Base-by-base conservation (phyloP, 2,888 invertebrate species). In the Drosophila paramelanica region DNA sequence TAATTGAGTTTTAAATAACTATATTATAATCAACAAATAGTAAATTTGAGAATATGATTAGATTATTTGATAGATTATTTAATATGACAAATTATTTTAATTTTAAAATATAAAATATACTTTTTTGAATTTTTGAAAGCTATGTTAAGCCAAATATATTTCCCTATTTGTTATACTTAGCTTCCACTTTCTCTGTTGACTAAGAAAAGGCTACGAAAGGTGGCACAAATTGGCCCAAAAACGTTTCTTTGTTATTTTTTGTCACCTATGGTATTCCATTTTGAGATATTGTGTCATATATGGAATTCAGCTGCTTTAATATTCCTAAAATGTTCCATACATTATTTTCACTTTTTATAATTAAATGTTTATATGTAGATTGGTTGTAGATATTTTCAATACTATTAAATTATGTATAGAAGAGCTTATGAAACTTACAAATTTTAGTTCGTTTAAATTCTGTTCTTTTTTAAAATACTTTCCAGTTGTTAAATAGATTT, bases 231-330 rank as follows among this genome's bases (percentile, higher is more conserved):
- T 27, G 27, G 47, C 33, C 33, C 8, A 60, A 49, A 38, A 14
- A 7, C 6, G 5, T n/a, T 31, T 59, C 25, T 41, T 14, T 17
- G 25, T 53, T 11, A 1, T 33, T 56, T 58, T 55, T 61, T 33
- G 59, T 58, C 59, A 68, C 38, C 43, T 45, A 11, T 41, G 51
- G 43, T 33, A 59, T 67, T 59, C 73, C 67, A 62, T 72, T 56
- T 75, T 13, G 10, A 43, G 43, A 17, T 41, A 31, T 47, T 41
- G 46, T 11, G 39, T 67, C 60, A 41, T 58, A 43, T 61, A 66
- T 46, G 70, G 70, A 53, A 50, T 42, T 45, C 33, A 14, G 23
- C 10, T 41, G 6, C 14, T 58, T 36, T 46, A 45, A 58, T 47
- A 47, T 55, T 51, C 10, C 13, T n/a, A 20, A 55, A 57, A 31